Evolutionary conservation across 2,113 vertebrate genomes (phyloP).

Genomic region (Odocoileus hemionus): DNA sequence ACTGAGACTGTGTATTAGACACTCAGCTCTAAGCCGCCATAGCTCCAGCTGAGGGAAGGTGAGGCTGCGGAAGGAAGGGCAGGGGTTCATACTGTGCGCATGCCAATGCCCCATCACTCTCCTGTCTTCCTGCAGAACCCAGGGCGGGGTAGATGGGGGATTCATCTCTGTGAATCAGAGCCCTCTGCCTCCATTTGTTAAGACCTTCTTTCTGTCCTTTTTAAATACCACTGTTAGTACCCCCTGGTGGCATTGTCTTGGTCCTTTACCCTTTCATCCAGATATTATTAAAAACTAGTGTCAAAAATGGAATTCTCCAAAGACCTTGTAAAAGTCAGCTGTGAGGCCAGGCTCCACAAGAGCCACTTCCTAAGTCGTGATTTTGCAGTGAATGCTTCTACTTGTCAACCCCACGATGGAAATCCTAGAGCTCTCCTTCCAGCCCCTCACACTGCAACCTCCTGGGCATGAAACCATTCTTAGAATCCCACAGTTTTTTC

Average conservation of each 20-base stretch:
- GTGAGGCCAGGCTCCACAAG: not conserved
- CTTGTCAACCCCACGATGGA: not conserved
- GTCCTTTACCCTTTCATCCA: constrained; percentile 70
- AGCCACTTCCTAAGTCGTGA: not conserved
- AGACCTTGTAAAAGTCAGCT: constrained; percentile 65
- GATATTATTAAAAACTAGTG: constrained; percentile 74
- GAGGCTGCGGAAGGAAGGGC: not conserved
- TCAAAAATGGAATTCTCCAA: constrained; percentile 67
- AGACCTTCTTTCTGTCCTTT: constrained; percentile 63
- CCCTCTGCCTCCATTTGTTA: constrained; percentile 52
- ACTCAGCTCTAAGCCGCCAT: not conserved
- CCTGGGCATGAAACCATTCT: not conserved
- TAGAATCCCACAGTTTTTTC: not conserved
- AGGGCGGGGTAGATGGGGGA: not conserved
- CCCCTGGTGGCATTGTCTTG: constrained; percentile 37
- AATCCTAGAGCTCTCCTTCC: not conserved
- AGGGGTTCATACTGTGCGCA: accelerated
- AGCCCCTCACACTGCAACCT: accelerated
- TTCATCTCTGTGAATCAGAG: constrained; percentile 36
- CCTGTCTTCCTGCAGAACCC: not conserved
- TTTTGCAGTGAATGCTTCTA: not conserved
- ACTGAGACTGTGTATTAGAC: not conserved
- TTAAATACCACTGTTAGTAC: constrained; percentile 69
- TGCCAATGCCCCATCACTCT: not conserved
- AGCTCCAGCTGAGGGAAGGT: not conserved